These are phyloP conservation scores for Lutjanus argentimaculatus DNA, from an alignment of 2,797 vertebrate species.

Conservation along the genomic window DNA sequence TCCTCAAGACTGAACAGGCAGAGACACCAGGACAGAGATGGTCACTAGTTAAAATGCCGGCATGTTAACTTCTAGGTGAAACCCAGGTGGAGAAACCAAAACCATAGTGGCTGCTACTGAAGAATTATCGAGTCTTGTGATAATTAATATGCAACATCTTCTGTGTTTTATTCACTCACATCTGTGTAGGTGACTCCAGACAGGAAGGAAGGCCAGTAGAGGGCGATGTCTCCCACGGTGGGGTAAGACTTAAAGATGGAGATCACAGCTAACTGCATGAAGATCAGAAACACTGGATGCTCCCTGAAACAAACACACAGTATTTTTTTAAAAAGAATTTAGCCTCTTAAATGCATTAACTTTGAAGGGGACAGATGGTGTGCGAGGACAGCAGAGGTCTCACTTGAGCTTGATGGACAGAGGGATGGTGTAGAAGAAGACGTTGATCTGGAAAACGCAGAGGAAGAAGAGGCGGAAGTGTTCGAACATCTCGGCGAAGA, in stretches of 20 bases:
- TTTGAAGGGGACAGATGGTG: rapidly evolving
- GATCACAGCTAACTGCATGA: slow-evolving; percentile 96
- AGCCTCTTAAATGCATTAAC: neutral
- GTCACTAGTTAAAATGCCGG: no score
- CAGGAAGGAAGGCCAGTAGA: slow-evolving; percentile 97
- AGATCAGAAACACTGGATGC: slow-evolving; percentile 97
- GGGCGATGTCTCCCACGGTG: slow-evolving; percentile 94
- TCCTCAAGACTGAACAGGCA: slow-evolving; percentile 90
- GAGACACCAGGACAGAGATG: neutral
- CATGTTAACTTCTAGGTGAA: neutral
- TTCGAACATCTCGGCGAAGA: slow-evolving; percentile 99
- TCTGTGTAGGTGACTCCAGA: slow-evolving; percentile 96
- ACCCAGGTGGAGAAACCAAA: no score
- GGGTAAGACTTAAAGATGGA: slow-evolving; percentile 99
- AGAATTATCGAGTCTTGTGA: neutral
- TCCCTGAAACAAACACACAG: slow-evolving; percentile 85
- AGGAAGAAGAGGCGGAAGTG: slow-evolving; percentile 99
- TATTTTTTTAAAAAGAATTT: neutral
- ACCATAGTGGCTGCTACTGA: neutral
- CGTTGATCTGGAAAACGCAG: slow-evolving; percentile 98
- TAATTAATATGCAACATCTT: neutral
- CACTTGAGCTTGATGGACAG: slow-evolving; percentile 97
- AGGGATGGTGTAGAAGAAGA: slow-evolving; percentile 98
- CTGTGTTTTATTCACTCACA: slow-evolving; percentile 87
- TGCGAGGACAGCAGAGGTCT: slow-evolving; percentile 55